A percentile compares a stretch with the other conserved stretches of the same genome.
Evolutionary conservation across 2,113 vertebrate genomes (phyloP).

Genomic region (Xiphophorus hellerii): DNA sequence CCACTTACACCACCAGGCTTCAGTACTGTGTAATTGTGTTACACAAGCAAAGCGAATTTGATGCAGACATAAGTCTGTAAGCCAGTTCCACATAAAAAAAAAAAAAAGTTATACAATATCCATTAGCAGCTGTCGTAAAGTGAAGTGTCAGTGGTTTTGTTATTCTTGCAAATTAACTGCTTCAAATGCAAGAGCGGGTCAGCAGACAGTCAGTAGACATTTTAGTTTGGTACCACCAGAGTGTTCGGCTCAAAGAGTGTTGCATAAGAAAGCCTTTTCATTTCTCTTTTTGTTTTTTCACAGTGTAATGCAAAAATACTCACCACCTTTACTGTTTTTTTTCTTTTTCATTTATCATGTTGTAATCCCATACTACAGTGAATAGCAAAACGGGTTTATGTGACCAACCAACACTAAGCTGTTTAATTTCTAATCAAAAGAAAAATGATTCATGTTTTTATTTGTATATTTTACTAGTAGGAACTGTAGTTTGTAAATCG

Average conservation of each 20-base stretch:
- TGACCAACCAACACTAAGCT: no score
- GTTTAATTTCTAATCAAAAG: no score
- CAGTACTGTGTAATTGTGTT: constrained; percentile 61
- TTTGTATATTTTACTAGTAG: no score
- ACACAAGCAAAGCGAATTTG: constrained; percentile 50
- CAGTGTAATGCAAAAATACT: no score
- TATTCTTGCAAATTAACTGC: constrained; percentile 15
- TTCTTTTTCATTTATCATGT: no score
- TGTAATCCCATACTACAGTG: no score
- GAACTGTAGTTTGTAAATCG: no score
- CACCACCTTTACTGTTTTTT: no score
- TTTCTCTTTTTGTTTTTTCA: not conserved
- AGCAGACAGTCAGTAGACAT: not conserved
- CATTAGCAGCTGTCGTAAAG: constrained; percentile 23
- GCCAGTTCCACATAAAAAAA: constrained; percentile 28
- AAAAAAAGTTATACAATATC: constrained; percentile 50
- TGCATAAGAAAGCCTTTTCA: not conserved
- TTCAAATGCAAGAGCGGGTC: not conserved
- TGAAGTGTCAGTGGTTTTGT: constrained; percentile 2
- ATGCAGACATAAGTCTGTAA: constrained; percentile 44
- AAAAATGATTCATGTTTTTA: no score
- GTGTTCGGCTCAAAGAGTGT: not conserved
- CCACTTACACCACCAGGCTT: constrained; percentile 9
- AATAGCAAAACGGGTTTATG: no score
- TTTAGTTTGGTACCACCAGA: not conserved